Percentiles rank a stretch among this genome's conserved stretches.
phyloP scores from a whole-genome alignment of 1,140 invertebrate species.

The Uloborus diversus region DNA sequence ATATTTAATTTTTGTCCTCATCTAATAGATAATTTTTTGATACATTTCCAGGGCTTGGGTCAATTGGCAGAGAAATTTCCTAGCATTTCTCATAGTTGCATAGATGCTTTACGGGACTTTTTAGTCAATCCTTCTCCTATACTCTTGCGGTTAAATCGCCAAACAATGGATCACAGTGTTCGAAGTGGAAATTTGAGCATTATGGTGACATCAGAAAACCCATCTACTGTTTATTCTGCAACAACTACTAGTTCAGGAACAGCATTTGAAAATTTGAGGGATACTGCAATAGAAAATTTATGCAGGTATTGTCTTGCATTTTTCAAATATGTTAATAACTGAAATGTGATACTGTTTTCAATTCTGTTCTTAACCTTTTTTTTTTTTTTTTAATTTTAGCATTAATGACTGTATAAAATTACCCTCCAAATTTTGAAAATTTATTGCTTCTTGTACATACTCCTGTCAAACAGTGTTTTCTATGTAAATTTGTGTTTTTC shows the following conservation, averaged over 20 bases:
- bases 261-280: slow-evolving; percentile 78
- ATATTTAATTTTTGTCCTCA: not conserved
- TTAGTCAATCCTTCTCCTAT: slow-evolving; percentile 95
- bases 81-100: slow-evolving; percentile 89
- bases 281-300: slow-evolving; percentile 95
- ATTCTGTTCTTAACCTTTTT: too few species aligned
- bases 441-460: too few species aligned
- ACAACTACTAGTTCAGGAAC: slow-evolving; percentile 44
- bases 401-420: too few species aligned
- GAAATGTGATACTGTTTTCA: too few species aligned
- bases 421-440: too few species aligned
- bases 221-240: slow-evolving; percentile 24
- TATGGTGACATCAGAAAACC: slow-evolving; percentile 63
- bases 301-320: slow-evolving; percentile 81
- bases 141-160: slow-evolving; percentile 84
- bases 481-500: too few species aligned
- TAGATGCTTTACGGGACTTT: slow-evolving; percentile 92
- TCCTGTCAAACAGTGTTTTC: too few species aligned
- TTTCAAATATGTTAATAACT: too few species aligned
- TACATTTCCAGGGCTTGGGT: slow-evolving; percentile 79
- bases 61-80: slow-evolving; percentile 96
- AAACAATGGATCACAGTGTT: slow-evolving; percentile 73
- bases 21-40: not conserved
- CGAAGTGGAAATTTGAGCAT: slow-evolving; percentile 63
- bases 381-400: too few species aligned